Evolutionary conservation across 2,888 invertebrate species (phyloP).

Genomic region (Aquatica leii): DNA sequence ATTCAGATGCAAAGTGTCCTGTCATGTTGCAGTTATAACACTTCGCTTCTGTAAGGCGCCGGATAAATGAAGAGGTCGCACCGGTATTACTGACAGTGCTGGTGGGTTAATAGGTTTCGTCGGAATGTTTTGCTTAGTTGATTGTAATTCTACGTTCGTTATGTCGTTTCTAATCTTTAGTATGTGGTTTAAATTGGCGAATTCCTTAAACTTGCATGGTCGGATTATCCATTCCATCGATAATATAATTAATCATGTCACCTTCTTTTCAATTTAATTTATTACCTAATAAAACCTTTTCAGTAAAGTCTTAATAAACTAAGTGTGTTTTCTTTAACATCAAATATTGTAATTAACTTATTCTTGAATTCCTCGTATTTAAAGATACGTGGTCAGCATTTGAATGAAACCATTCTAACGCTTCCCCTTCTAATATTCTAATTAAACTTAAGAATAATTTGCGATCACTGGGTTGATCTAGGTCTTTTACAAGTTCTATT

Average conservation of each 20-base stretch:
- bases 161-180: background rate
- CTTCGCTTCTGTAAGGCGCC: no score
- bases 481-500: background rate
- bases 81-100: background rate
- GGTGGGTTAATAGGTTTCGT: background rate
- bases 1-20: no score
- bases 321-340: background rate
- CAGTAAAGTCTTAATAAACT: background rate
- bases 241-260: background rate
- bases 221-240: background rate
- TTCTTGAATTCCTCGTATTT: background rate
- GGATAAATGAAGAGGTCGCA: no score
- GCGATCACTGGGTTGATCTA: background rate
- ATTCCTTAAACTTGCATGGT: background rate
- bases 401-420: constrained; percentile 3
- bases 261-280: background rate
- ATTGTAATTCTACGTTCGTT: background rate
- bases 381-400: background rate
- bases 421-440: constrained; percentile 1
- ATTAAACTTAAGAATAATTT: background rate
- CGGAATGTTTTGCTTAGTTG: background rate
- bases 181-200: background rate
- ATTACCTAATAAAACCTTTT: background rate
- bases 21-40: background rate
- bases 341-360: background rate